Evolutionary conservation across 2,797 vertebrate species (phyloP).

Genomic region (Enteromius anoplus): DNA sequence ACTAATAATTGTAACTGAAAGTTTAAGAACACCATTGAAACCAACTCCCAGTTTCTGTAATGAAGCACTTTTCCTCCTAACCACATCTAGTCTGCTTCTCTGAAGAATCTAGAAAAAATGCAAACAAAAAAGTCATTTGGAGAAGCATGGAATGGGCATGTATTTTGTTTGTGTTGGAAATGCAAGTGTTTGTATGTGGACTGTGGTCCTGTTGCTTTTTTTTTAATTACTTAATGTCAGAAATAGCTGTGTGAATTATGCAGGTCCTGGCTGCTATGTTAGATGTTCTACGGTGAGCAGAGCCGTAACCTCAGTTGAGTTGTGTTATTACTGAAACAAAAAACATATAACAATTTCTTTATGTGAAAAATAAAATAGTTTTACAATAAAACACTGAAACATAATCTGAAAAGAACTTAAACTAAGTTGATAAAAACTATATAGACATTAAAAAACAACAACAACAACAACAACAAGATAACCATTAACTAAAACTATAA

Average conservation of each 20-base stretch:
- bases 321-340: background rate
- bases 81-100: background rate
- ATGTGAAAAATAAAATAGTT: background rate
- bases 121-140: background rate
- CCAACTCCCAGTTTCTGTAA: background rate
- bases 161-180: background rate
- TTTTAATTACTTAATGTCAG: constrained; percentile 52
- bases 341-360: background rate
- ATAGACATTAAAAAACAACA: background rate
- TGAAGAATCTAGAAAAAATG: background rate
- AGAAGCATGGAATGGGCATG: background rate
- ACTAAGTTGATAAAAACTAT: background rate
- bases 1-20: background rate
- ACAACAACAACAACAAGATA: too few species aligned
- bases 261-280: constrained; percentile 39
- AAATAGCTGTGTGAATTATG: constrained; percentile 55
- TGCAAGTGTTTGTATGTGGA: constrained; percentile 50
- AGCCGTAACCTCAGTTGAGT: constrained; percentile 29
- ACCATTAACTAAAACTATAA: background rate
- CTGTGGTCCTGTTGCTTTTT: constrained; percentile 45
- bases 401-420: background rate
- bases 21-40: background rate
- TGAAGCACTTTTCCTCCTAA: background rate
- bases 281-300: constrained; percentile 26
- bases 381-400: background rate